Percentiles rank a stretch among this genome's conserved stretches.
phyloP scores from a whole-genome alignment of 2,888 invertebrate species.

The Gasteruption jaculator region DNA sequence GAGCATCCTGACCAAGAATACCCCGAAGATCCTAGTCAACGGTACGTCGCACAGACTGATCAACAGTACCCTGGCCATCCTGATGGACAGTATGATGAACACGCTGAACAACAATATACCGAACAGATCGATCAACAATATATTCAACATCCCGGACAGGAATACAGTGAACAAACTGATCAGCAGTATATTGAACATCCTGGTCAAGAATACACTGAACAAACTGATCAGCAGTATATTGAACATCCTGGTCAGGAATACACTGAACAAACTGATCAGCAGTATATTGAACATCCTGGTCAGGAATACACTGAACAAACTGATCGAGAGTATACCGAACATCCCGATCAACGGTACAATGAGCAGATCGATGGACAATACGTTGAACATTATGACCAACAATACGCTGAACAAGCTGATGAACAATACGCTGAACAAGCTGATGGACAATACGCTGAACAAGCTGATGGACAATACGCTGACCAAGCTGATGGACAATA shows the following conservation, averaged over 20 bases:
- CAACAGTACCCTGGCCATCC: no score
- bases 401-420: slow-evolving; percentile 23
- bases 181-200: slow-evolving; percentile 3
- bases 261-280: slow-evolving; percentile 13
- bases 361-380: slow-evolving; percentile 19
- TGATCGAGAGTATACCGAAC: neutral
- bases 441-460: slow-evolving; percentile 10
- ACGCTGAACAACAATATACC: slow-evolving; percentile 4
- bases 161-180: no score
- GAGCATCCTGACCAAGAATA: slow-evolving; percentile 7
- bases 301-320: slow-evolving; percentile 10
- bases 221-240: neutral
- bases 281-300: slow-evolving; percentile 12
- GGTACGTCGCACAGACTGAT: slow-evolving; percentile 14
- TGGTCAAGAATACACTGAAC: no score
- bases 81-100: slow-evolving; percentile 16
- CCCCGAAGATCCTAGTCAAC: no score
- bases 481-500: slow-evolving; percentile 14
- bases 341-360: slow-evolving; percentile 12
- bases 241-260: slow-evolving; percentile 14
- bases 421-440: slow-evolving; percentile 19
- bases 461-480: slow-evolving; percentile 25
- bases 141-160: slow-evolving; percentile 11
- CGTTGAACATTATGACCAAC: slow-evolving; percentile 23
- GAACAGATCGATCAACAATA: slow-evolving; percentile 16